Conservation (phyloP, 1,140 invertebrate species). For the Zophobas atratus region DNA sequence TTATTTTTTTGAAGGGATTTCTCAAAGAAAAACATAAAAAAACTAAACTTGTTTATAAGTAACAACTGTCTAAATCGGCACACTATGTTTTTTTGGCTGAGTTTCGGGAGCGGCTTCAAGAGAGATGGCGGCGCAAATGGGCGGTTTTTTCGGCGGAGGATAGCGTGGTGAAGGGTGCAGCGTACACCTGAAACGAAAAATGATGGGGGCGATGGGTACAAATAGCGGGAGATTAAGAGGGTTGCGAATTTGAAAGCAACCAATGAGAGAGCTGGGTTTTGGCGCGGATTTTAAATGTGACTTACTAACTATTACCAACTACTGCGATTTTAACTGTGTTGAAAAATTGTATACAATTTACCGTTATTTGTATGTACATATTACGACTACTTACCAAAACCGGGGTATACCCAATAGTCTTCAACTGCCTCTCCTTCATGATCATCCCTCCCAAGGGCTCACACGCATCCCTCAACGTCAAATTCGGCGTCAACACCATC, state of each 20-base stretch:
- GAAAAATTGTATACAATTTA: no score
- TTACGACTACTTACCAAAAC: conserved; percentile 69
- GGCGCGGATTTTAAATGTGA: no score
- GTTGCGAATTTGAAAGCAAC: no score
- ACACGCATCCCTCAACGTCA: conserved; percentile 65
- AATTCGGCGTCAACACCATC: conserved; percentile 67
- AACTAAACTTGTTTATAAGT: conserved; percentile 45
- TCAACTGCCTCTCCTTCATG: conserved; percentile 72
- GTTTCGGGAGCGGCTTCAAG: neutral
- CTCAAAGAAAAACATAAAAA: conserved; percentile 42
- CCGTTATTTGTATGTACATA: neutral
- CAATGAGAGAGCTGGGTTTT: no score
- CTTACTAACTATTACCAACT: no score
- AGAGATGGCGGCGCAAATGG: no score
- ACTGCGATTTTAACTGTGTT: no score
- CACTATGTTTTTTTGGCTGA: conserved; percentile 12
- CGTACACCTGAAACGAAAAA: no score
- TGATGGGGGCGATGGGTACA: no score
- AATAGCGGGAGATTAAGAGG: no score
- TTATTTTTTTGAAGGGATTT: conserved; percentile 43
- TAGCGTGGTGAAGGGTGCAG: no score
- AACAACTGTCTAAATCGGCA: conserved; percentile 25
- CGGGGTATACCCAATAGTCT: conserved; percentile 73
- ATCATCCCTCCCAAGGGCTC: conserved; percentile 66
- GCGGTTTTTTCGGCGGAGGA: no score